Evolutionary conservation across 2,797 vertebrate species (phyloP).

Genomic region (Crenichthys baileyi): DNA sequence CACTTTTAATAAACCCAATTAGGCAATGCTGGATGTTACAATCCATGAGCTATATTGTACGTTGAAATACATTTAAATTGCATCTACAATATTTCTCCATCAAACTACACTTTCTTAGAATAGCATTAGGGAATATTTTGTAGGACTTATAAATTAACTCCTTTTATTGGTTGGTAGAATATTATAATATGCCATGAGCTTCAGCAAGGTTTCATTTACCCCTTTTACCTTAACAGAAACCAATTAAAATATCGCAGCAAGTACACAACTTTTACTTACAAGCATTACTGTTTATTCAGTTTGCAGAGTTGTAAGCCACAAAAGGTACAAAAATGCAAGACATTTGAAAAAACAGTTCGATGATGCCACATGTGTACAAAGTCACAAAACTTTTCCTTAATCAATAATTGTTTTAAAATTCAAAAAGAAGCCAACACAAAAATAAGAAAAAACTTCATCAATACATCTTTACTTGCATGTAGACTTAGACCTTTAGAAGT

Average conservation of each 20-base stretch:
- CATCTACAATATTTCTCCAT: conserved; percentile 6
- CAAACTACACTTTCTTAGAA: neutral
- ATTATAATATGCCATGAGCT: conserved; percentile 43
- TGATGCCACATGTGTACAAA: neutral
- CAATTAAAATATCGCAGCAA: neutral
- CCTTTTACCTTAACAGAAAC: conserved; percentile 35
- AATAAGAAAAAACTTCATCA: neutral
- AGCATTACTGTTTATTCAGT: conserved; percentile 15
- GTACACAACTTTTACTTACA: conserved; percentile 9
- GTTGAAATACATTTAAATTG: conserved; percentile 8
- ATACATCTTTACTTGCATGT: neutral
- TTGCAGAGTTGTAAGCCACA: conserved; percentile 1
- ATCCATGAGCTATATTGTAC: neutral
- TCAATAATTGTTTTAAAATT: neutral
- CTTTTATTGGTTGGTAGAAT: conserved; percentile 44
- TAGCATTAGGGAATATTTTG: neutral
- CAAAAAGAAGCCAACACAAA: neutral
- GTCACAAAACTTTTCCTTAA: neutral
- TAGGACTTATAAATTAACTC: conserved; percentile 55
- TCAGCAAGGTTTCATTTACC: conserved; percentile 45
- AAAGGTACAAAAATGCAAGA: neutral
- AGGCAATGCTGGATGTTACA: neutral
- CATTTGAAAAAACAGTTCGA: neutral
- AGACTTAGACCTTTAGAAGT: neutral
- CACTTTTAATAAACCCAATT: neutral